A percentile compares a stretch with the other conserved stretches of the same genome.
Conservation (phyloP, 2,888 invertebrate species). For the Deilephila elpenor region DNA sequence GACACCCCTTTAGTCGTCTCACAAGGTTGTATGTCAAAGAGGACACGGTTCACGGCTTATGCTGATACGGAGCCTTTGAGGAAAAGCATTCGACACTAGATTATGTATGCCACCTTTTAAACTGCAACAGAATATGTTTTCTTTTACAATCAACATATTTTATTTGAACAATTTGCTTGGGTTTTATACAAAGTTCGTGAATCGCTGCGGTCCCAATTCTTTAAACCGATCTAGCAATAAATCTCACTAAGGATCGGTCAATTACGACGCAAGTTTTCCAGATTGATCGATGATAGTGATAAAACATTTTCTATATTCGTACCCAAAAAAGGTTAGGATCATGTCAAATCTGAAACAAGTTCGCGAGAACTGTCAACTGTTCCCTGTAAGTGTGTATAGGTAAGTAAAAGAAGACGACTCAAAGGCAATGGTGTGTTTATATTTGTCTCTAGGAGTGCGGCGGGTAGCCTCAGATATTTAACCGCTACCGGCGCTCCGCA, state of each 20-base stretch:
- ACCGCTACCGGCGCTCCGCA: conserved; percentile 70
- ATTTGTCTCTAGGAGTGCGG: conserved; percentile 69
- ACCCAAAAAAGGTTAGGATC: conserved; percentile 7
- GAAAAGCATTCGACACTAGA: conserved; percentile 60
- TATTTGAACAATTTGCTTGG: conserved; percentile 3
- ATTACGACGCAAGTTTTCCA: conserved; percentile 17
- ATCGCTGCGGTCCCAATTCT: background rate
- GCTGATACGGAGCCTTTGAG: conserved; percentile 68
- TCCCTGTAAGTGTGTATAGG: conserved; percentile 27
- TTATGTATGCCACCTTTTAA: conserved; percentile 62
- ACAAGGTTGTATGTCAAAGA: conserved; percentile 61
- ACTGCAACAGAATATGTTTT: conserved; percentile 55
- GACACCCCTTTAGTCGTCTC: conserved; percentile 60
- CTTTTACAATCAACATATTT: conserved; percentile 38
- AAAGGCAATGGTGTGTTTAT: conserved; percentile 76
- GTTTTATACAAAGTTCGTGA: background rate
- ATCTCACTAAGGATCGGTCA: conserved; percentile 16
- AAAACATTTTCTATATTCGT: conserved; percentile 16
- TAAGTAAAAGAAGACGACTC: conserved; percentile 64
- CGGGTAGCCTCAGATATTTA: conserved; percentile 74
- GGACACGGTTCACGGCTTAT: conserved; percentile 61
- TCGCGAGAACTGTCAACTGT: conserved; percentile 1
- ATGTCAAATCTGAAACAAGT: conserved; percentile 11
- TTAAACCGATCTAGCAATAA: conserved; percentile 15
- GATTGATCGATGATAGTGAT: conserved; percentile 29